These are phyloP conservation scores for Tupaia tana DNA, from an alignment of 2,113 vertebrate species.

Conservation along the genomic window DNA sequence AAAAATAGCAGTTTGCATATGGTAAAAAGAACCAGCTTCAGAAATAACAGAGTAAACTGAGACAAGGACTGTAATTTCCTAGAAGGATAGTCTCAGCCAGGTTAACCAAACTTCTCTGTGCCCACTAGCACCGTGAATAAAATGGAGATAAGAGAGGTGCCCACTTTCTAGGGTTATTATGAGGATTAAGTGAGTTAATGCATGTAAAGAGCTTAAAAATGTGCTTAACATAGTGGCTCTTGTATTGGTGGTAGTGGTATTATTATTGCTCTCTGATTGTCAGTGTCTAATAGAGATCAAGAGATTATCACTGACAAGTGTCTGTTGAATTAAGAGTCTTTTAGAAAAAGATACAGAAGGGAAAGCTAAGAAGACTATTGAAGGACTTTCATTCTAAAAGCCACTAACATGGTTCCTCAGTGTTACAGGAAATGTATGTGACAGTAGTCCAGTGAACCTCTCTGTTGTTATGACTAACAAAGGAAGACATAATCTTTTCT, in stretches of 20 bases:
- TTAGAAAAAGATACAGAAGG: not conserved
- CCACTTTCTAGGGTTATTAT: not conserved
- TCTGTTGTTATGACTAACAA: not conserved
- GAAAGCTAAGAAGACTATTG: not conserved
- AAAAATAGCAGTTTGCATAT: not conserved
- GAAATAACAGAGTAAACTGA: not conserved
- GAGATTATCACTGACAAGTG: not conserved
- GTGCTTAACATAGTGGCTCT: not conserved
- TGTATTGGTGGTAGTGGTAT: not conserved
- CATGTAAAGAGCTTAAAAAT: not conserved
- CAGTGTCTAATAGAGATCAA: not conserved
- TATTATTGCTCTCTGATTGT: not conserved
- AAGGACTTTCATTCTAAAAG: not conserved
- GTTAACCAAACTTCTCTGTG: not conserved
- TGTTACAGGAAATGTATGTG: not conserved
- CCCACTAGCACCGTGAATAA: not conserved
- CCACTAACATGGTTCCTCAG: not conserved
- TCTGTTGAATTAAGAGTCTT: not conserved
- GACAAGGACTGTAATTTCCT: not conserved
- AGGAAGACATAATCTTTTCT: not conserved
- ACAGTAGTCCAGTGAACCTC: not conserved
- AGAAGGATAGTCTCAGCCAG: not conserved
- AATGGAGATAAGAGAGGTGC: not conserved
- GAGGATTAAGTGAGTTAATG: not conserved
- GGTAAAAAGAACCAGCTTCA: not conserved